Percentiles rank a stretch among this genome's conserved stretches.
Conservation (phyloP, 2,797 vertebrate genomes). For the Melopsittacus undulatus region DNA sequence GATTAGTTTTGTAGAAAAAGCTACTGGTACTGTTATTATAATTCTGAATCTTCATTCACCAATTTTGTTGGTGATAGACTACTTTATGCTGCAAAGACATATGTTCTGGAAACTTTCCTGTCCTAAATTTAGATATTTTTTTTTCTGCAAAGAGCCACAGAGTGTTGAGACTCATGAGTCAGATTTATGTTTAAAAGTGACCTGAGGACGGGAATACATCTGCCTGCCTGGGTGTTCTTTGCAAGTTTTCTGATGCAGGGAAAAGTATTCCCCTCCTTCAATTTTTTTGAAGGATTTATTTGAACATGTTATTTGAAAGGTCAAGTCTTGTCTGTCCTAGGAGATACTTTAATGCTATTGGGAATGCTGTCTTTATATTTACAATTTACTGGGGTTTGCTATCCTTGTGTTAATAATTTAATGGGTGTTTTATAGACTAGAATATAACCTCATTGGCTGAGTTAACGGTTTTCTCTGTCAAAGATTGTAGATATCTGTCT, state of each 20-base stretch:
- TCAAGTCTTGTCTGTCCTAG: neutral
- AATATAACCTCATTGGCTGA: neutral
- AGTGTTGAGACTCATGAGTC: neutral
- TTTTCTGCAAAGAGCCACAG: neutral
- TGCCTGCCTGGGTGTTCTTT: neutral
- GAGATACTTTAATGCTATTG: neutral
- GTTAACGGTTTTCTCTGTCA: neutral
- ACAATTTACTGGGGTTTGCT: neutral
- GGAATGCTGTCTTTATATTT: neutral
- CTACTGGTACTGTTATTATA: neutral
- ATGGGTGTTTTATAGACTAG: neutral
- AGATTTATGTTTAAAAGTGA: neutral
- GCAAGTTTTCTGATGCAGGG: neutral
- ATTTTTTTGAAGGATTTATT: neutral
- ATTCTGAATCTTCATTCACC: neutral
- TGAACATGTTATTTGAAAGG: neutral
- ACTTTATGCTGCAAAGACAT: neutral
- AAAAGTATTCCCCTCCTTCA: neutral
- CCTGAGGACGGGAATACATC: neutral
- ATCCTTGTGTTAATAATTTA: neutral
- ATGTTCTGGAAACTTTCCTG: neutral
- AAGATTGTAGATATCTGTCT: neutral
- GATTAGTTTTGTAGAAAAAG: neutral
- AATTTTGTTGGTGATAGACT: neutral
- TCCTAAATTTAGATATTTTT: neutral